Base-by-base conservation (phyloP, 2,888 invertebrate species). In the Pasiphila rectangulata region DNA sequence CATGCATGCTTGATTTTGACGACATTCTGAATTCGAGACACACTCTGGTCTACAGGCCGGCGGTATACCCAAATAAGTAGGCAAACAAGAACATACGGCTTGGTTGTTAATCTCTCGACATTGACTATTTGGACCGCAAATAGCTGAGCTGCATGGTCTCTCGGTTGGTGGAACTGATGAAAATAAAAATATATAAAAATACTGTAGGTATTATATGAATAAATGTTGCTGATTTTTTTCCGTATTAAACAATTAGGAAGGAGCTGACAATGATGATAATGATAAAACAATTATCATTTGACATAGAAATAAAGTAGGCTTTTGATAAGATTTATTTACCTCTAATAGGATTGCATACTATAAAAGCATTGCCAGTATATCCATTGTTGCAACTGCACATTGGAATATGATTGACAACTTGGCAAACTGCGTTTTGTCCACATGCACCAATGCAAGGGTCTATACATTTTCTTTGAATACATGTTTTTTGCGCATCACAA, bases 11-110 rank as follows among this genome's bases (percentile, higher is more conserved):
- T 90, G 82, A 61, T 92, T 91, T 59, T 90, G 90, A 0, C 91
- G 63, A 69, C 95, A 95, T 74, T 94, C 94, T 19, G 92, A 90
- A 72, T 92, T 94, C 1, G 91, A 90, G 7, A 93, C 90, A 71
- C 95, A 95, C 81, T 94, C 94, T 3, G 94, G 94, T 62, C 92
- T 87, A 67, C 94, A 94, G 53, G 93, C 92, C 2, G 94, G 94
- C 19, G 95, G 94, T 37, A 91, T 89, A 35, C 94, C 94, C 38
- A 93, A 84, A 71, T 91, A 94, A 23, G 91, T 90, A n/a, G 91
- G 90, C 23, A 93, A 73, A 67, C 95, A 95, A 3, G 93, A 92
- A 67, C 95, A 95, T 0, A 94, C 93, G 9, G 94, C 92, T 64
- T 92, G 92, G 44, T 92, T 91, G 25, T 90, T 91, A 43, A 89